Base-by-base conservation (phyloP, 2,113 vertebrate genomes). In the Mystacornis crossleyi region DNA sequence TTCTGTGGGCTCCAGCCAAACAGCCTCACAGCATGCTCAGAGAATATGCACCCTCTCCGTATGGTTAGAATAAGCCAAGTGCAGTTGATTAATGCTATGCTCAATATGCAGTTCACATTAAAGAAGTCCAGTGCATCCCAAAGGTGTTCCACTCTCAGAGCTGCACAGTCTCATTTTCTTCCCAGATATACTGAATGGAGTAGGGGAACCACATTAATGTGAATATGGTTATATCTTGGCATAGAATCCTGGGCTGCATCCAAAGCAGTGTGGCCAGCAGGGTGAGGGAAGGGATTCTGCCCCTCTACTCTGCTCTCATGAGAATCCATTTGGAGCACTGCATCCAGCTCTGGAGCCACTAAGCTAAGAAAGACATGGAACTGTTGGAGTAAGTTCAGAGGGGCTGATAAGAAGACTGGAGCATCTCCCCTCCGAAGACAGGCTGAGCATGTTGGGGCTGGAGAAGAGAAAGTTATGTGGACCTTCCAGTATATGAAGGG, bases 31-130 rank as follows among this genome's bases (percentile, higher is more conserved):
- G 26, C 10, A 4, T 4, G 16, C 31, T 40, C 62, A 18, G 70
- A 38, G 23, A 23, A 8, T 0, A 1, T 2, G 13, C 4, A 4
- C 17, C 7, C 6, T 60, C 60, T 45, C 53, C 1, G 0, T 23
- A 26, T 3, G 29, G 26, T 23, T 28, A 29, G 18, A 50, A 51
- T 19, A 21, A 73, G 16, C 18, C n/a, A 73, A 72, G 15, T 15
- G 7, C 25, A 69, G 33, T 36, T 29, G 33, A 34, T 60, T 54
- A 19, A 42, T 31, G 58, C 9, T 77, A 0, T 18, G 6, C 23
- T 81, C 40, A 24, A 6, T 10, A 3, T 21, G 10, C 21, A 71
- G 25, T 36, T 64, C 67, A 36, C 17, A 19, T 21, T 31, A 83
- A 81, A 40, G 34, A 33, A 81, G 28, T 5, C 8, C 33, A 16